Base-by-base conservation (phyloP, 1,140 invertebrate genomes). In the Drosophila ercepeae region DNA sequence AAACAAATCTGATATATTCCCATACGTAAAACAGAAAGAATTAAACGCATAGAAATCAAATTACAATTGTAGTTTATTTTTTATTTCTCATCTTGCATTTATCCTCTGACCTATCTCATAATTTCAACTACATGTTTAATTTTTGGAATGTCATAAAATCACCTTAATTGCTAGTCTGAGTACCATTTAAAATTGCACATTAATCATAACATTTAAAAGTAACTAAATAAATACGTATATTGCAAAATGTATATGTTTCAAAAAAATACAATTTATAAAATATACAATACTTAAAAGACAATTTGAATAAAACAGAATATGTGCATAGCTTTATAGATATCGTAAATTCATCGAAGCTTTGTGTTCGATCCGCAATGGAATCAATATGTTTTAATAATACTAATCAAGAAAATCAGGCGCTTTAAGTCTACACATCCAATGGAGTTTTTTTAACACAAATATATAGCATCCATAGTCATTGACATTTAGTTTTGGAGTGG, bases 111-210 rank as follows among this genome's bases (percentile, higher is more conserved):
- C 59, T 75, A 78, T 77, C 32, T 64, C 58, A 74, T 73, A 74
- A 63, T 65, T 51, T 69, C 45, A 64, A 81, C 77, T 82, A 86
- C 46, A 19, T 60, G 44, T 50, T 78, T 84, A 81, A 81, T 86
- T 68, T 86, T 86, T 86, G 82, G 82, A 86, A 86, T 86, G 82
- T 82, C 82, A 77, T 86, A 77, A 86, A 88, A 88, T 82, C 73
- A 46, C 42, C 82, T 77, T 82, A 81, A 44, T 8, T 25, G 42
- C 53, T 86, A 71, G 50, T 77, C 70, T 55, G 75, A 72, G 42
- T 58, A 61, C 36, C 21, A 25, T 59, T 57, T 29, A 70, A 77
- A 59, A 73, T 74, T 69, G 68, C 67, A 61, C 57, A 57, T 18
- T 54, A 72, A 60, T 69, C 29, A 57, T 57, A 44, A 52, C 53